Conservation (phyloP, 92 coral and sea anemone species). For the Porites lobata region DNA sequence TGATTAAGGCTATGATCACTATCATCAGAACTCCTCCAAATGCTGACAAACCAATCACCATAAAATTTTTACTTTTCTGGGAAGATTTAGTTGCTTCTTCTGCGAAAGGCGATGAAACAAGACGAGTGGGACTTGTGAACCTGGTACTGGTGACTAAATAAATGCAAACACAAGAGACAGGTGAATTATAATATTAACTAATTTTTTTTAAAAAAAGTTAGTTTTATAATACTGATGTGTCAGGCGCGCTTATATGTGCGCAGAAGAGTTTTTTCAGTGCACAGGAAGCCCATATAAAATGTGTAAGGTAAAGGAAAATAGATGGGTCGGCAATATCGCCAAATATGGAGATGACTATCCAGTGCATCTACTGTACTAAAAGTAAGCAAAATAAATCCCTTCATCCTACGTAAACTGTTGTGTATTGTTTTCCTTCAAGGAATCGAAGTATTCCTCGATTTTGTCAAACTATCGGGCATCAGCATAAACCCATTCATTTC, state of each 20-base stretch:
- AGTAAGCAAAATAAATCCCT: not conserved
- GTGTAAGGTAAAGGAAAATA: conserved; percentile 8
- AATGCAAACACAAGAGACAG: not conserved
- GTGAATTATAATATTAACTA: conserved; percentile 11
- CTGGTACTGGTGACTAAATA: not conserved
- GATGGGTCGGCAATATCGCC: conserved; percentile 14
- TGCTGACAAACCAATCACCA: conserved; percentile 3
- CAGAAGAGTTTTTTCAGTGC: not conserved
- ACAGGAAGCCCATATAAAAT: not conserved
- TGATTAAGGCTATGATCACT: not conserved
- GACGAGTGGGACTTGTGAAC: not conserved
- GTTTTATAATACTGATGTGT: too few relatives aligned
- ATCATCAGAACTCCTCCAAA: not conserved
- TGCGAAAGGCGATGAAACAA: not conserved
- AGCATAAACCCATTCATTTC: conserved; percentile 3
- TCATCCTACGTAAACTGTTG: conserved; percentile 8
- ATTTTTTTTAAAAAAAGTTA: not conserved
- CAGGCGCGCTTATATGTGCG: not conserved
- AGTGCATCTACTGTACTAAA: conserved; percentile 6
- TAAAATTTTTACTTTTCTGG: not conserved
- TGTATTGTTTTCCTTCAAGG: not conserved
- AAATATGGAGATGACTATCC: conserved; percentile 13
- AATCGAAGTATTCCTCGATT: not conserved
- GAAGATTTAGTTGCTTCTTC: not conserved
- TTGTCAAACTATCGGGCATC: not conserved